phyloP scores from a whole-genome alignment of 2,113 vertebrate species.

The Phyllostomus discolor region DNA sequence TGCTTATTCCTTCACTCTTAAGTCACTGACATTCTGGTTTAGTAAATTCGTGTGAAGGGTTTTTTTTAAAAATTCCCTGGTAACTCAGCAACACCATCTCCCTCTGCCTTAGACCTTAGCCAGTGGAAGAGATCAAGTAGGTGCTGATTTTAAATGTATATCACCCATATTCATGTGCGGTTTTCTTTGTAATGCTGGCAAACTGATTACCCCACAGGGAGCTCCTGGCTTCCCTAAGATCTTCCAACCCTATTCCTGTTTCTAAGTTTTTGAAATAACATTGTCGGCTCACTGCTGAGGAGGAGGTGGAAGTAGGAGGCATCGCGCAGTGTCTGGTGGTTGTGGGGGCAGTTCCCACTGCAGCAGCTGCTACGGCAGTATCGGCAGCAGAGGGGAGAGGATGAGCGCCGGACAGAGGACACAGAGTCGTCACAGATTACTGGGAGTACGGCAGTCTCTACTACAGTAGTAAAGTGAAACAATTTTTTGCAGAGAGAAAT shows the following conservation, averaged over 20 bases:
- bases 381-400: not conserved
- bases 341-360: not conserved
- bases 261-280: not conserved
- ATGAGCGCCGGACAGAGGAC: not conserved
- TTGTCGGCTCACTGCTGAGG: not conserved
- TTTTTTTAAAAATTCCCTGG: not conserved
- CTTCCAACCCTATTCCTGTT: not conserved
- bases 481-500: conserved; percentile 9
- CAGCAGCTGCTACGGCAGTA: not conserved
- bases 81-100: not conserved
- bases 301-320: not conserved
- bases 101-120: not conserved
- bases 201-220: not conserved
- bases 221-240: not conserved
- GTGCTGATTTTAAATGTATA: not conserved
- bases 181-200: conserved; percentile 2
- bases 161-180: not conserved
- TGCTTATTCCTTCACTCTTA: not conserved
- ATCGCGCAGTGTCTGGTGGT: not conserved
- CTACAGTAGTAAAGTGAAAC: not conserved
- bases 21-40: not conserved
- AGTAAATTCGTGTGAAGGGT: not conserved
- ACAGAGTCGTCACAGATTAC: not conserved
- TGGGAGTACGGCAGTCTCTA: not conserved
- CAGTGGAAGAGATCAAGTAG: not conserved